Percentiles rank a stretch among this genome's conserved stretches.
These are phyloP conservation scores for Achatina immaculata DNA, from an alignment of 1,140 invertebrate species.

Conservation along the genomic window DNA sequence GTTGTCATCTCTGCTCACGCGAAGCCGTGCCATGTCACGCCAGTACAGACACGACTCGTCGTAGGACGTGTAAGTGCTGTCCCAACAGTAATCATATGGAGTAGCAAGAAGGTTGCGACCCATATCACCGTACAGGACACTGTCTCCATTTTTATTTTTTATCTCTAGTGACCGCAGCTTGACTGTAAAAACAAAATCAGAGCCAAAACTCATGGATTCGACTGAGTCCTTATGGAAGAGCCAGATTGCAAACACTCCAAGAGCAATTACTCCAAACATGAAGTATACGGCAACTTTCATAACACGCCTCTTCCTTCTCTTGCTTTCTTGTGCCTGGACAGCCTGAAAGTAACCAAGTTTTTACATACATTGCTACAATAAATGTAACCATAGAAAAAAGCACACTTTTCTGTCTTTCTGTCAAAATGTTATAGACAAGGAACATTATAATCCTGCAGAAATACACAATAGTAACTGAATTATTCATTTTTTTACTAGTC, in stretches of 20 bases:
- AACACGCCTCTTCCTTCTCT: constrained; percentile 49
- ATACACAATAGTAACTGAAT: too few species aligned
- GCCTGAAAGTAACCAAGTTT: constrained; percentile 40
- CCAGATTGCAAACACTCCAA: constrained; percentile 50
- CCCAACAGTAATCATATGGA: constrained; percentile 44
- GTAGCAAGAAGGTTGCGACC: constrained; percentile 44
- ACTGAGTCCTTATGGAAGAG: constrained; percentile 46
- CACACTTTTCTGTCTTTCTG: too few species aligned
- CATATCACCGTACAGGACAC: constrained; percentile 47
- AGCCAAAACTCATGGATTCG: constrained; percentile 41
- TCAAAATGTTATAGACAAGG: too few species aligned
- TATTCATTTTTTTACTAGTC: too few species aligned
- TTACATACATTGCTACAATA: not conserved
- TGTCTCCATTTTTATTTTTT: constrained; percentile 40
- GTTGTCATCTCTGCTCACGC: constrained; percentile 38
- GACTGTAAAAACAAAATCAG: constrained; percentile 43
- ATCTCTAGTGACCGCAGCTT: constrained; percentile 48
- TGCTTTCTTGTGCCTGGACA: constrained; percentile 50
- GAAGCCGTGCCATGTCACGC: constrained; percentile 40
- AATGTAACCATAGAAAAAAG: not conserved
- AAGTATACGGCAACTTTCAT: constrained; percentile 50
- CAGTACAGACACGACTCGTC: constrained; percentile 45
- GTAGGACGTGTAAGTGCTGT: constrained; percentile 17
- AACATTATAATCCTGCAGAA: too few species aligned
- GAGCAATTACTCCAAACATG: constrained; percentile 45